These are phyloP conservation scores for Hippopotamus amphibius DNA, from an alignment of 2,113 vertebrate genomes.

Conservation along the genomic window DNA sequence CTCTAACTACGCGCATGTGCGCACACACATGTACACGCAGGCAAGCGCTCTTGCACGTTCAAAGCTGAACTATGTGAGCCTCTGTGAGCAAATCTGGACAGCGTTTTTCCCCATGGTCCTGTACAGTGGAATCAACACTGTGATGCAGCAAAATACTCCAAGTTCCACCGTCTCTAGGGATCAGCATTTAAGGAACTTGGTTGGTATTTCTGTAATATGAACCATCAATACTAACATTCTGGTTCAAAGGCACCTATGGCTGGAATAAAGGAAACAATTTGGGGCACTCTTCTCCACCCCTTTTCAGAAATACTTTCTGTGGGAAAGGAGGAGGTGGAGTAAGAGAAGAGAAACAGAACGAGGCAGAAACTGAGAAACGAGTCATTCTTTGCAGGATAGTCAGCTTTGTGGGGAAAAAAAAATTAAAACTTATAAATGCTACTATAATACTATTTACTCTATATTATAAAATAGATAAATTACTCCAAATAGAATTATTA, in stretches of 20 bases:
- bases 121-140: not conserved
- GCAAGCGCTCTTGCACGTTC: not conserved
- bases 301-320: slow-evolving; percentile 71
- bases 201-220: slow-evolving; percentile 66
- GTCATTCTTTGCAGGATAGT: not conserved
- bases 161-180: slow-evolving; percentile 25
- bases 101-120: not conserved
- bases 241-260: slow-evolving; percentile 57
- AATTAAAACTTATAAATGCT: not conserved
- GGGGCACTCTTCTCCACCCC: not conserved
- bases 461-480: slow-evolving; percentile 55
- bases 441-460: not conserved
- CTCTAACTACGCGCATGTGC: not conserved
- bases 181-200: slow-evolving; percentile 26
- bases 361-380: not conserved
- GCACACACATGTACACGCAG: not conserved
- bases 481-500: slow-evolving; percentile 55
- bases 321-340: slow-evolving; percentile 30
- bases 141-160: not conserved
- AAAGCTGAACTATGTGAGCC: not conserved
- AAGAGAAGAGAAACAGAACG: not conserved
- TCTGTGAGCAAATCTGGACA: not conserved
- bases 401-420: not conserved
- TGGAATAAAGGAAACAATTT: slow-evolving; percentile 19
- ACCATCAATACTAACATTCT: slow-evolving; percentile 26